Evolutionary conservation across 2,113 vertebrate genomes (phyloP).

Genomic region (Charina bottae): DNA sequence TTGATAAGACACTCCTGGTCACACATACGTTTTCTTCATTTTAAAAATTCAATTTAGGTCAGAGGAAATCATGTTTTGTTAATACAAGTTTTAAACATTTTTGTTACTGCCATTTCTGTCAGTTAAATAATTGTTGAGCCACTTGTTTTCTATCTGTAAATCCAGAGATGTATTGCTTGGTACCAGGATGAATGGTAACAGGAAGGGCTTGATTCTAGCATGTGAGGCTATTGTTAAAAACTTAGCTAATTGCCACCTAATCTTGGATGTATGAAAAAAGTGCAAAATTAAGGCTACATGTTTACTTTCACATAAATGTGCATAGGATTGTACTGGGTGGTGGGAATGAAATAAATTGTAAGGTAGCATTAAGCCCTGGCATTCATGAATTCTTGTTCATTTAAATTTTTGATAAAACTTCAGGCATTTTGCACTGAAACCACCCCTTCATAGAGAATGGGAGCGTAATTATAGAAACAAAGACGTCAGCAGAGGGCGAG

Average conservation of each 20-base stretch:
- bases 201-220: neutral
- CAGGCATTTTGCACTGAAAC: neutral
- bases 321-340: neutral
- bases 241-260: neutral
- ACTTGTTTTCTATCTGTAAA: neutral
- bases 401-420: neutral
- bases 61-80: neutral
- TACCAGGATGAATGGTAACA: neutral
- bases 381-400: neutral
- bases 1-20: too few relatives aligned
- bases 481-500: too few relatives aligned
- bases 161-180: neutral
- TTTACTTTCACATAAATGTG: neutral
- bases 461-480: neutral
- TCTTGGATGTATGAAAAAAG: neutral
- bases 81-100: neutral
- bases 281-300: neutral
- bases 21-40: neutral
- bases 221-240: neutral
- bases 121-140: neutral
- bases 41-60: neutral
- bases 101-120: neutral
- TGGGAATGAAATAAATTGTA: neutral
- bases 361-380: neutral
- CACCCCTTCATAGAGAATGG: neutral